Base-by-base conservation (phyloP, 2,113 vertebrate genomes). In the Bostrychus sinensis region DNA sequence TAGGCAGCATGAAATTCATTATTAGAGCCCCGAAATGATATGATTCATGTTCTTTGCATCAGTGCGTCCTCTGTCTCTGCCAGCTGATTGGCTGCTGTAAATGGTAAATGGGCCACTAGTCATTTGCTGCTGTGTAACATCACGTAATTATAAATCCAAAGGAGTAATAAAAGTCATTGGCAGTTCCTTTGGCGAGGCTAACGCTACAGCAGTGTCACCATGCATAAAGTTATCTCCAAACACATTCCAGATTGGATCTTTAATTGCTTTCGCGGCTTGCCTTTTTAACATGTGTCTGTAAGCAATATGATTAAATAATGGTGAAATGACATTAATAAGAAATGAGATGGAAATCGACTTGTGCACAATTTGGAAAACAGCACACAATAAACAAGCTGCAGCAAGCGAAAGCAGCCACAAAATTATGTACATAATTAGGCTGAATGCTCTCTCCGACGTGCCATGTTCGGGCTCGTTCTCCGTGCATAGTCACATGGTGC, bases 251-350 rank as follows among this genome's bases (percentile, higher is more conserved):
- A 84, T 81, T 77, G 80, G 77, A 82, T 84, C 73, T 89, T 78
- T 91, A 89, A 91, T 90, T 89, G 88, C 88, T 89, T 90, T 89
- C 86, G 70, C 86, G 80, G 84, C 65, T 62, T 13, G 85, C 87
- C 87, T 88, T 89, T 90, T 86, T 83, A 90, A 84, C 90, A 88
- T 66, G 86, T 84, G 84, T 91, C 87, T 90, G 89, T 89, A 81
- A 89, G 91, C 85, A 85, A 80, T 83, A 76, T 88, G 87, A 90
- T 91, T 91, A 90, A 91, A 92, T 91, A 90, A 91, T 84, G 80
- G 80, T 72, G 81, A 91, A 91, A 89, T 88, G 57, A 87, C 84
- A 92, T 92, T 90, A 92, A 92, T 92, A 92, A 91, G 86, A 77
- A 89, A 92, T 90, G 86, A 90, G 84, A 91, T 88, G 88, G 88